Evolutionary conservation across 2,888 invertebrate species (phyloP), one percentile per base, ranked within the genome.

Genomic region (Ennomos erosarius): DNA sequence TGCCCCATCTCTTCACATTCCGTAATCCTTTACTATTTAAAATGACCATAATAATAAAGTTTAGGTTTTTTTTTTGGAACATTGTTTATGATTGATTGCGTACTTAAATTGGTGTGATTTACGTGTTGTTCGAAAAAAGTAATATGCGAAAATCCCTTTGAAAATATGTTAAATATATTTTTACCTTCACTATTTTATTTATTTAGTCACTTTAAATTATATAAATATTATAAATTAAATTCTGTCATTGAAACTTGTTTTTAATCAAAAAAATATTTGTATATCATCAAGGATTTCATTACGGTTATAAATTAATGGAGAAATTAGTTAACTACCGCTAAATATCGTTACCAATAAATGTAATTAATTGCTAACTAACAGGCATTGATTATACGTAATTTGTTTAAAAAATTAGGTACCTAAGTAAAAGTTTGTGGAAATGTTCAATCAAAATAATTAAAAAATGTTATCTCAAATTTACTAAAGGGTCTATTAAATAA

Each of bases 1-100:
- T 55, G 26, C 56, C 61, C 55, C 60, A 58, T 67, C 54, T 72
- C 63, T 68, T 71, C 55, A 68, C 82, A 82, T 82, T 82, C 81
- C 81, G 77, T 71, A 73, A 63, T 64, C 64, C 71, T 73, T 74
- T 63, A 65, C 62, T 60, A 50, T 64, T 67, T 63, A 55, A 57
- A n/a, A 61, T 58, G 56, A 62, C 56, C 60, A 56, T 63, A 59
- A 50, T 57, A 26, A 44, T 37, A 51, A 43, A 62, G 52, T 57
- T 46, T 64, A 61, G 64, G 62, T 39, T 35, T n/a, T 13, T 0
- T 33, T 16, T 66, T 65, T 67, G 65, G 57, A 67, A 60, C 62
- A 55, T 64, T 62, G 65, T 65, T 62, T 67, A 65, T 54, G 52
- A 56, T 67, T 63, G 56, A 60, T 66, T 68, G 70, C 65, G 78